Base-by-base conservation (phyloP, 2,888 invertebrate genomes). In the Phyto melanocephala region DNA sequence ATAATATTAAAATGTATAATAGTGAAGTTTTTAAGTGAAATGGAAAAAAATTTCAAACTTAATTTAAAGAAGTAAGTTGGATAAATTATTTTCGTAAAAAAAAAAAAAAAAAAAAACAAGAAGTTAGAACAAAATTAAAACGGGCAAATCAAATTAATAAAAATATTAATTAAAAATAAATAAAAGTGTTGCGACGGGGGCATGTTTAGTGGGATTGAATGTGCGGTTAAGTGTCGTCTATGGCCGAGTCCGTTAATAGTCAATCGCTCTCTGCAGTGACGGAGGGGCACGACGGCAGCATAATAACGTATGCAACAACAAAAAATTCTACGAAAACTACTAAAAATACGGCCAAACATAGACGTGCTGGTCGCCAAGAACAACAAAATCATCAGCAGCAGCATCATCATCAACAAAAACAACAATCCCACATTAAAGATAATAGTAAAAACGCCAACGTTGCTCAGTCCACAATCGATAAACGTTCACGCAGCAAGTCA, bases 241-340 rank as follows among this genome's bases (percentile, higher is more conserved):
- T 96, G 96, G 96, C 95, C 95, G 95, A 95, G 94, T 95, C 95
- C 95, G 95, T 94, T 94, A 95, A 93, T 93, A 93, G 93, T 93
- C 93, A 94, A 93, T 93, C 93, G 93, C 94, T 93, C 94, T 93
- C 94, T 93, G 94, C 93, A 93, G 93, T 93, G 92, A 93, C 94
- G 93, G 94, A 94, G 93, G 94, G 91, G 91, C 91, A 91, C 88
- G 88, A 89, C 88, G 88, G 87, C 87, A 87, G 86, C 85, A 85
- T 86, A 85, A 81, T 85, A 79, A 76, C 86, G 70, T 52, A 85
- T 82, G 71, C 83, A 84, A 84, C 79, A 85, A 20, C 37, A 60
- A 17, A 79, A 83, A 68, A 80, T 81, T 65, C 60, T 78, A 81
- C 42, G 3, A 28, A 6, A 28, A 28, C 4, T 54, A 70, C 45